phyloP scores from a whole-genome alignment of 2,888 invertebrate genomes.

The Yponomeuta sedellus region DNA sequence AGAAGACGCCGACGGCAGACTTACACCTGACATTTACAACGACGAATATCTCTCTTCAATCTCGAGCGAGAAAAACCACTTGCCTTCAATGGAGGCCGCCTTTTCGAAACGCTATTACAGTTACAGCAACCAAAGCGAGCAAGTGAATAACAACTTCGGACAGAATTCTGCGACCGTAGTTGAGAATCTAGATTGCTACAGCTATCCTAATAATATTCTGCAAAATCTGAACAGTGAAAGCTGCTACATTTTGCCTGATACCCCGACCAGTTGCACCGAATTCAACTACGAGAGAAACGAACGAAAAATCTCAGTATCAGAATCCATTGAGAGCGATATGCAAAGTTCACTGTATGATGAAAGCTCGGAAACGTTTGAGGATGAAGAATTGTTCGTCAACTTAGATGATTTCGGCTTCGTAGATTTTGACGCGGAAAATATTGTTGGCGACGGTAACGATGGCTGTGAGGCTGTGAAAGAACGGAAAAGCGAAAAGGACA shows the following conservation, averaged over 20 bases:
- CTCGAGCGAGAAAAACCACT: conserved; percentile 43
- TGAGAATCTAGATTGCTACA: conserved; percentile 63
- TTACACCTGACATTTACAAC: conserved; percentile 54
- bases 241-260: conserved; percentile 57
- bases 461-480: not conserved
- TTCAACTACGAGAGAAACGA: conserved; percentile 54
- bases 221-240: conserved; percentile 57
- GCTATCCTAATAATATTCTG: conserved; percentile 66
- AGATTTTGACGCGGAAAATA: conserved; percentile 44
- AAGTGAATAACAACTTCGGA: conserved; percentile 20
- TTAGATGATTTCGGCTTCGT: conserved; percentile 61
- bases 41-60: conserved; percentile 49
- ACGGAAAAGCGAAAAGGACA: conserved; percentile 45
- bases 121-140: conserved; percentile 34
- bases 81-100: conserved; percentile 67
- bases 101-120: conserved; percentile 60
- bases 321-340: conserved; percentile 65
- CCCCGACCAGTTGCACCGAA: conserved; percentile 64
- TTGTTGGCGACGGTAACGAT: not conserved
- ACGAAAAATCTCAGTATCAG: conserved; percentile 59
- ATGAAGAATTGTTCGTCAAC: conserved; percentile 66
- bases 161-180: conserved; percentile 33
- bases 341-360: conserved; percentile 66
- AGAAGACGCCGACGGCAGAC: conserved; percentile 57
- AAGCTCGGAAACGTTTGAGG: conserved; percentile 62